These are phyloP conservation scores for Denticeps clupeoides DNA, from an alignment of 2,797 vertebrate species.

Conservation along the genomic window DNA sequence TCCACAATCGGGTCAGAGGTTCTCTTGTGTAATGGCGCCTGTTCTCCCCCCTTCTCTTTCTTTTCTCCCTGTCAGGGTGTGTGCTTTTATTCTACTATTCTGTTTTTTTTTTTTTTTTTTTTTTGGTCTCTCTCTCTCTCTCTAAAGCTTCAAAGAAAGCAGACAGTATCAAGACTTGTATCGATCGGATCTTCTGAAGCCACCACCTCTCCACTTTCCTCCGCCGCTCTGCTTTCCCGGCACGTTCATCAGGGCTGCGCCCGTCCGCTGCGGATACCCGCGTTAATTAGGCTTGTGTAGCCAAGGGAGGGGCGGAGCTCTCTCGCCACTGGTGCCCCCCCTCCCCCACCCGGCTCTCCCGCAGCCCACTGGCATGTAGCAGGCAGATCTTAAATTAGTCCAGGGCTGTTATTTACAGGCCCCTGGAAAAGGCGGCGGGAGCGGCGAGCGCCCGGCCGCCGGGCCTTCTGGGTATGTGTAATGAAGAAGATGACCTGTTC, in stretches of 20 bases:
- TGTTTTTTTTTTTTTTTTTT: slow-evolving; percentile 3
- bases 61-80: slow-evolving; percentile 1
- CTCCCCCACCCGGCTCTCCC: slow-evolving; percentile 12
- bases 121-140: no score
- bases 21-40: slow-evolving; percentile 20
- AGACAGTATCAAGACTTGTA: slow-evolving; percentile 10
- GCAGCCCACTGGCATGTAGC: slow-evolving; percentile 30
- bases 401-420: slow-evolving; percentile 33
- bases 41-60: slow-evolving; percentile 6
- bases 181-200: slow-evolving; percentile 23
- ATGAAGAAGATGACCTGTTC: slow-evolving; percentile 30
- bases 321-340: slow-evolving; percentile 13
- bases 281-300: slow-evolving; percentile 36
- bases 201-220: not conserved
- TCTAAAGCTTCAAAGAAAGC: slow-evolving; percentile 10
- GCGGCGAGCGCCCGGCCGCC: slow-evolving; percentile 17
- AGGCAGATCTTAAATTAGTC: slow-evolving; percentile 35
- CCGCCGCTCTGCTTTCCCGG: slow-evolving; percentile 2
- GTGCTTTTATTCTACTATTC: not conserved
- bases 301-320: slow-evolving; percentile 11
- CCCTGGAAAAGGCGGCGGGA: slow-evolving; percentile 25
- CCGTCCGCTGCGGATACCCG: slow-evolving; percentile 19
- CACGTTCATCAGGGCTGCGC: slow-evolving; percentile 17
- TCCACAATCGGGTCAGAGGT: slow-evolving; percentile 18
- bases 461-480: slow-evolving; percentile 22